Base-by-base conservation (phyloP, 1,140 invertebrate genomes). In the Drosophila murphyi region DNA sequence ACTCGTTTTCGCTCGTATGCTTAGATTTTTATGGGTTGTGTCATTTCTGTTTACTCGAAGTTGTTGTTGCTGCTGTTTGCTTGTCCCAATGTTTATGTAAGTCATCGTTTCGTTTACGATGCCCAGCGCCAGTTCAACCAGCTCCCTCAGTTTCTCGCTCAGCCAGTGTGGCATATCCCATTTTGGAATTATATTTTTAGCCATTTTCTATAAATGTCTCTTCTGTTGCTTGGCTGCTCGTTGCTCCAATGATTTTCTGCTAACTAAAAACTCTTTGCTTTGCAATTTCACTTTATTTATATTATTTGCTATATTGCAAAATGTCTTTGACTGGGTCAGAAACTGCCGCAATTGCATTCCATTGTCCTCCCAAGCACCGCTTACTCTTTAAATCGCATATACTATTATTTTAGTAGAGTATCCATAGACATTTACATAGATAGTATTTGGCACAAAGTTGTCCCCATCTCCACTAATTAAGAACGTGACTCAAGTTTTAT, bases 91-190 rank as follows among this genome's bases (percentile, higher is more conserved):
- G 85, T 89, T 88, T 88, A 88, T 88, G 83, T 88, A 88, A 88
- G 83, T 88, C 83, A 89, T 89, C 83, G 83, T 76, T 83, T 87
- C 82, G 82, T 82, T 87, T 88, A 88, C 82, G 83, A 88, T 70
- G 76, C 65, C 75, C 80, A 64, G 72, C 52, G 43, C 52, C 72
- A 64, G 59, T 59, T 43, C 12, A n/a, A 7, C 29, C 29, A 7
- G 41, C 37, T 28, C 32, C 8, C 48, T 2, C 20, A 20, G 20
- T 20, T 2, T n/a, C 12, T 7, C 7, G 4, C 54, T 48, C 50
- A 12, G 6, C 60, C 64, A 20, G 20, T 32, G 4, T 63, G 60
- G 70, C 70, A 80, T 51, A 83, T 89, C 76, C 83, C 57, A 83
- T 88, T 88, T 88, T 69, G 85, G 62, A 89, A 88, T 88, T 88